Percentiles rank a stretch among this genome's conserved stretches.
Conservation (phyloP, 2,113 vertebrate species). For the Ictidomys tridecemlineatus region DNA sequence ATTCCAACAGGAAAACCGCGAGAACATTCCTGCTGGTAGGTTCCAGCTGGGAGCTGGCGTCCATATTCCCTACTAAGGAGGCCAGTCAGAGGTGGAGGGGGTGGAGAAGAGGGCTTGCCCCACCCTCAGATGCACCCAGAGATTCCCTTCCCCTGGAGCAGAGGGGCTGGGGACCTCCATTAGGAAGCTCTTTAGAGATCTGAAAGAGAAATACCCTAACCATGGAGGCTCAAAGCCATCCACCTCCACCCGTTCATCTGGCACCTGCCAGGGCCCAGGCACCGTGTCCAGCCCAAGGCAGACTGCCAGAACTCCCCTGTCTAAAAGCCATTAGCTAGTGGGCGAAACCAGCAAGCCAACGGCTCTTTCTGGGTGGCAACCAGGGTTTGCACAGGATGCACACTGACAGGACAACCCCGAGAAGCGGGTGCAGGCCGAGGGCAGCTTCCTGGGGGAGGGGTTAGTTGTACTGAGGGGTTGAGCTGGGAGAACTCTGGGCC, state of each 20-base stretch:
- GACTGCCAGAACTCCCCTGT: not conserved
- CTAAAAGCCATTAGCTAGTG: not conserved
- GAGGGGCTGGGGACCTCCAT: not conserved
- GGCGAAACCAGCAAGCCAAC: not conserved
- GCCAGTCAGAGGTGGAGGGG: not conserved
- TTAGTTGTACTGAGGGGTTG: not conserved
- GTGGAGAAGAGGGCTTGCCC: too few species aligned
- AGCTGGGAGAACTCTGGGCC: not conserved
- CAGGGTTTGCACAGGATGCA: not conserved
- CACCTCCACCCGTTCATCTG: too few species aligned
- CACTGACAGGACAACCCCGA: not conserved
- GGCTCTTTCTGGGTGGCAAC: too few species aligned
- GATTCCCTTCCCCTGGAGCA: not conserved
- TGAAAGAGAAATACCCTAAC: not conserved
- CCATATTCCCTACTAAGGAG: not conserved
- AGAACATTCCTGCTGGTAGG: slow-evolving; percentile 81
- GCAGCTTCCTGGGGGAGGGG: not conserved
- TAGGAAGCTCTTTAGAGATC: not conserved
- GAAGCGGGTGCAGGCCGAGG: not conserved
- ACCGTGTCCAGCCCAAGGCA: not conserved
- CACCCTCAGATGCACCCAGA: too few species aligned
- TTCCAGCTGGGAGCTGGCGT: slow-evolving; percentile 62
- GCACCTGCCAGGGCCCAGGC: not conserved
- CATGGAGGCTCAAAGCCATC: not conserved
- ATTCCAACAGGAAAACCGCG: slow-evolving; percentile 83